These are phyloP conservation scores for Naja naja DNA, from an alignment of 2,113 vertebrate genomes.

Conservation along the genomic window DNA sequence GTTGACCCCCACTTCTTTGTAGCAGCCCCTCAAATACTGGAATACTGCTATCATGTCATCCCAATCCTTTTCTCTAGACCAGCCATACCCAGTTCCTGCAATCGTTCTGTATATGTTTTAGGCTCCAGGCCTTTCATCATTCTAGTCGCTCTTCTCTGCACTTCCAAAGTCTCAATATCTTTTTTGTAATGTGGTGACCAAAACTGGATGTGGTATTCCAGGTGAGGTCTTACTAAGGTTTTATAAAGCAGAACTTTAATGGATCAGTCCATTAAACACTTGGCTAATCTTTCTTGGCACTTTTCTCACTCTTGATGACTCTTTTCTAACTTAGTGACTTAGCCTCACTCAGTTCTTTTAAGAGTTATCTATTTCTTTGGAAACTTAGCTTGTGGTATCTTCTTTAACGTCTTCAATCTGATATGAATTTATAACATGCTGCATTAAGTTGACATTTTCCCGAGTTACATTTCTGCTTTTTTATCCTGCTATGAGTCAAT, in stretches of 20 bases:
- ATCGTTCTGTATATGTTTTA: background rate
- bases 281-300: background rate
- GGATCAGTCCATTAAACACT: background rate
- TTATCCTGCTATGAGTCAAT: background rate
- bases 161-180: background rate
- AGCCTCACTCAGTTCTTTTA: background rate
- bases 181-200: background rate
- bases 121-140: background rate
- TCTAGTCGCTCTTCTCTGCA: background rate
- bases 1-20: background rate
- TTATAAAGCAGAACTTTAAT: background rate
- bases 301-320: background rate
- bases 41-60: background rate
- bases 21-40: background rate
- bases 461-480: background rate
- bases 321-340: background rate
- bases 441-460: background rate
- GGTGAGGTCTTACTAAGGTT: background rate
- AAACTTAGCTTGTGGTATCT: background rate
- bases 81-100: background rate
- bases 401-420: background rate
- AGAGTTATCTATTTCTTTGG: background rate
- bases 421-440: background rate
- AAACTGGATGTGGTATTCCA: background rate
- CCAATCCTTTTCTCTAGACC: background rate